A percentile compares a stretch with the other conserved stretches of the same genome.
These are phyloP conservation scores for Coleophora deauratella DNA, from an alignment of 2,888 invertebrate genomes.

Conservation along the genomic window DNA sequence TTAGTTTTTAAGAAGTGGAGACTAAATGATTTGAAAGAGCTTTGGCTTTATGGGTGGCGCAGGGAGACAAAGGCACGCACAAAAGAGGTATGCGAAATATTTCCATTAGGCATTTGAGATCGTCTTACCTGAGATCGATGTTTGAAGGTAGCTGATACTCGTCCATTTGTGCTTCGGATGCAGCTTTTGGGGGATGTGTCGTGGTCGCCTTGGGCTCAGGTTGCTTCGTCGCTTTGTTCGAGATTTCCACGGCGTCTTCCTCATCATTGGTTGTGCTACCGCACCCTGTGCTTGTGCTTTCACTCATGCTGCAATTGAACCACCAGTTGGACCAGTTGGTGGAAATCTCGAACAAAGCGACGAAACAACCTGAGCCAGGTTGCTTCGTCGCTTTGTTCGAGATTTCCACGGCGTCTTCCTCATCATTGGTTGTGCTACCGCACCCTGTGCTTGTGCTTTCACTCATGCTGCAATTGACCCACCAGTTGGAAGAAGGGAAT, in stretches of 20 bases:
- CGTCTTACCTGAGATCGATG: constrained; percentile 53
- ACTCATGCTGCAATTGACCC: constrained; percentile 28
- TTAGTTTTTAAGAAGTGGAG: no score
- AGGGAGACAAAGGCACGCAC: no score
- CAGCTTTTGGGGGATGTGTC: constrained; percentile 15
- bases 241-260: constrained; percentile 21
- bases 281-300: constrained; percentile 33
- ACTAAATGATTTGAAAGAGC: no score
- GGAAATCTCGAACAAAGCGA: no score
- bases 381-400: no score
- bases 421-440: constrained; percentile 33
- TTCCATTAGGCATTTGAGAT: no score
- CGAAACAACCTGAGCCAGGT: no score
- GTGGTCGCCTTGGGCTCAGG: constrained; percentile 16
- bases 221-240: no score
- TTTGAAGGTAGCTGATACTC: constrained; percentile 49
- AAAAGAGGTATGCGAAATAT: no score
- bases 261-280: constrained; percentile 36
- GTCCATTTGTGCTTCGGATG: constrained; percentile 30
- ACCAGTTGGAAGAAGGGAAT: no score
- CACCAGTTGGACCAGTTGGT: neutral
- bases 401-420: constrained; percentile 24
- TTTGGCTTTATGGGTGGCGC: no score
- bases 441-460: constrained; percentile 36
- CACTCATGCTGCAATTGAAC: constrained; percentile 32